These are phyloP conservation scores for Coremacera marginata DNA, from an alignment of 2,888 invertebrate species.

Conservation along the genomic window DNA sequence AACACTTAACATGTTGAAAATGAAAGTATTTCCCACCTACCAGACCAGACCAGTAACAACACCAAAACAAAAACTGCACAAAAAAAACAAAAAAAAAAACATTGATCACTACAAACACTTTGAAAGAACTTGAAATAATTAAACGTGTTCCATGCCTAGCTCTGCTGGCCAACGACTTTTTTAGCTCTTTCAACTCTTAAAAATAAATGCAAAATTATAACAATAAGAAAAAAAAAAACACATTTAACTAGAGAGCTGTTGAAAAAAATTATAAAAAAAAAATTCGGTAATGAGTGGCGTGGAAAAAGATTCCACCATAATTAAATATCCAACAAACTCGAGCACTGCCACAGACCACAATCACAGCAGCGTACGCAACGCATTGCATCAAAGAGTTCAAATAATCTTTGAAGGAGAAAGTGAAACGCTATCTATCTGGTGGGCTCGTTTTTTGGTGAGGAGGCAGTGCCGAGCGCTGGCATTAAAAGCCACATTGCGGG, in stretches of 20 bases:
- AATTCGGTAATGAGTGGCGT: constrained; percentile 9
- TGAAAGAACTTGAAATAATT: neutral
- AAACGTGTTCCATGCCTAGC: neutral
- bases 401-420: constrained; percentile 31
- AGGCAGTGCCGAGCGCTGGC: neutral
- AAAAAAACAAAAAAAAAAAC: too few relatives aligned
- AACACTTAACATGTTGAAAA: too few relatives aligned
- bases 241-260: neutral
- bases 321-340: neutral
- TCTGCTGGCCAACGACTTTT: neutral
- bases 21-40: too few relatives aligned
- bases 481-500: neutral
- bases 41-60: too few relatives aligned
- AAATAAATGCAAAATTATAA: neutral
- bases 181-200: neutral
- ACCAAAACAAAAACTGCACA: too few relatives aligned
- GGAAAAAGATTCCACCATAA: constrained; percentile 1
- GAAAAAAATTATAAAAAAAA: neutral
- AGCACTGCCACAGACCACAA: neutral
- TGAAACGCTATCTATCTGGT: constrained; percentile 18
- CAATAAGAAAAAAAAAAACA: neutral
- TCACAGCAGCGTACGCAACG: neutral
- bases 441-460: neutral
- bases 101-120: neutral
- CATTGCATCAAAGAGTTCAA: constrained; percentile 13